Percentiles rank a stretch among this genome's conserved stretches.
Evolutionary conservation across 1,140 invertebrate genomes (phyloP).

Genomic region (Colletes gigas): DNA sequence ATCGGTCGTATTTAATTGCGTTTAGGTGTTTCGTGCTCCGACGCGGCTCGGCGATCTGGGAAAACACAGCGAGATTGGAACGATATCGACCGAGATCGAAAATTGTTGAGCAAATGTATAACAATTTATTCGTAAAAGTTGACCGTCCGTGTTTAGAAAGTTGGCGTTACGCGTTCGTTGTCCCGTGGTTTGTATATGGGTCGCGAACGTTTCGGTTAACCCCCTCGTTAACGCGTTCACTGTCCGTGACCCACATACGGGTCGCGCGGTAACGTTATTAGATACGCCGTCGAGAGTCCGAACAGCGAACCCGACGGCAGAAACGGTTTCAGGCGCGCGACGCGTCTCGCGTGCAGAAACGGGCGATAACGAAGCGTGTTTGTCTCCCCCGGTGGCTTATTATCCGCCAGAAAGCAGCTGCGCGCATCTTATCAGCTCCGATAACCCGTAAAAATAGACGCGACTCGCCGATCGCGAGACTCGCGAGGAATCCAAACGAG

Average conservation of each 20-base stretch:
- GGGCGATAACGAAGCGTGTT: slow-evolving; percentile 12
- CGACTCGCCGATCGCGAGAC: slow-evolving; percentile 4
- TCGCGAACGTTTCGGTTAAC: too few relatives aligned
- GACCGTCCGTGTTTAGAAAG: too few relatives aligned
- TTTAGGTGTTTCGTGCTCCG: slow-evolving; percentile 19
- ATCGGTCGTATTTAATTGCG: slow-evolving; percentile 38
- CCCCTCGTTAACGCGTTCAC: too few relatives aligned
- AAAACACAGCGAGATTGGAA: neutral
- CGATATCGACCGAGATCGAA: neutral
- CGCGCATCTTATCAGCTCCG: slow-evolving; percentile 42
- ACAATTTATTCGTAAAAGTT: too few relatives aligned
- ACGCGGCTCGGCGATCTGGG: neutral
- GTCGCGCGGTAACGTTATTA: too few relatives aligned
- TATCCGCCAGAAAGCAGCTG: slow-evolving; percentile 36
- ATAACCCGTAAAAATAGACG: slow-evolving; percentile 37
- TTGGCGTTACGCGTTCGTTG: too few relatives aligned
- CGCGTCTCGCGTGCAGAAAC: neutral
- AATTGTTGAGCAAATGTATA: neutral
- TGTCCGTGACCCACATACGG: too few relatives aligned
- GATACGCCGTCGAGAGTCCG: too few relatives aligned
- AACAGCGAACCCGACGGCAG: too few relatives aligned
- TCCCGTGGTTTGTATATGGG: too few relatives aligned
- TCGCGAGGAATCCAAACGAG: slow-evolving; percentile 29
- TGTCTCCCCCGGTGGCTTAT: slow-evolving; percentile 15
- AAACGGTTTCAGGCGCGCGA: neutral